These are phyloP conservation scores for Hemibagrus wyckioides DNA, from an alignment of 2,113 vertebrate species.

Conservation along the genomic window DNA sequence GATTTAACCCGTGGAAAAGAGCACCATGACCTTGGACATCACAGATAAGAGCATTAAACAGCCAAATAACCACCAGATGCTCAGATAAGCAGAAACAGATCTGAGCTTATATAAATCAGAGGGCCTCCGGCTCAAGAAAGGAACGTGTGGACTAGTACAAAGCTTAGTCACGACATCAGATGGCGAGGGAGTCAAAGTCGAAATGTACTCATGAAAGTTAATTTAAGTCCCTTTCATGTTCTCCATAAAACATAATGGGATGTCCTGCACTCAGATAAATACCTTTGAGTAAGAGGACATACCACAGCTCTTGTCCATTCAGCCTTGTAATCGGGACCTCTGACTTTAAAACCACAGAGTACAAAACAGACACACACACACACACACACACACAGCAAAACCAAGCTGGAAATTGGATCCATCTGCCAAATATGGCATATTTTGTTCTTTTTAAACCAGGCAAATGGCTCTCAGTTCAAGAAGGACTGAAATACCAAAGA, in stretches of 20 bases:
- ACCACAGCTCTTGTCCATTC: not conserved
- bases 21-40: not conserved
- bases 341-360: not conserved
- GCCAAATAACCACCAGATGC: constrained; percentile 37
- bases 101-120: constrained; percentile 34
- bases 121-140: not conserved
- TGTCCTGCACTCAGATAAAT: constrained; percentile 5
- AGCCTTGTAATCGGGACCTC: not conserved
- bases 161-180: constrained; percentile 27
- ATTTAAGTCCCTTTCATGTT: constrained; percentile 27
- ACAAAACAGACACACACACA: not conserved
- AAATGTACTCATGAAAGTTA: constrained; percentile 17
- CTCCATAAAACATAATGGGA: constrained; percentile 34
- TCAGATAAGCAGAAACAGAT: constrained; percentile 45
- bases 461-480: not conserved
- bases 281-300: not conserved
- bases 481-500: not conserved
- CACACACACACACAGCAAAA: not conserved
- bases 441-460: constrained; percentile 6
- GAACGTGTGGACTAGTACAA: constrained; percentile 34
- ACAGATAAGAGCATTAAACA: constrained; percentile 10
- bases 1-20: not conserved
- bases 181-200: not conserved
- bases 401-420: not conserved
- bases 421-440: not conserved